Base-by-base conservation (phyloP, 2,113 vertebrate species). In the Planiliza haematocheilus region DNA sequence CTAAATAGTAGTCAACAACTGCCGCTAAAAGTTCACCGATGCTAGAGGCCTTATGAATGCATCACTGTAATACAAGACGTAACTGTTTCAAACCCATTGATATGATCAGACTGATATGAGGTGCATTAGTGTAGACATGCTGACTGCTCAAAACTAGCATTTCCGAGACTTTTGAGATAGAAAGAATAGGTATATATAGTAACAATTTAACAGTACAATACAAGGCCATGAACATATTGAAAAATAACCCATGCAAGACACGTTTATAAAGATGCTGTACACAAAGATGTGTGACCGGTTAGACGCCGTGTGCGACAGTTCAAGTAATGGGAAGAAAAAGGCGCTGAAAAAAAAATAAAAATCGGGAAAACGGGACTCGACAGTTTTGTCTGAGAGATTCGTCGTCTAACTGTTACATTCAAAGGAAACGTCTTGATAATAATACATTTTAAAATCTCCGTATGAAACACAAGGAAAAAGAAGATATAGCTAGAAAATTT, bases 221-320 rank as follows among this genome's bases (percentile, higher is more conserved):
- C 90, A 87, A 91, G 85, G 89, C 81, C 79, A 75, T 89, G 86
- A 62, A 88, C 86, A 81, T 77, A 80, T 48, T 48, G 75, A 68
- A 85, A 88, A 86, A 63, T 39, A 82, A 87, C 38, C 51, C 86
- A 91, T 88, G 86, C 82, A 88, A 84, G 80, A 90, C 85, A 81
- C 81, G 60, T 70, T 86, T 83, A 80, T 75, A 88, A 86, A 85
- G 80, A 85, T 85, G 84, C 73, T 83, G 70, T 74, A 88, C 74
- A 84, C 53, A 81, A 84, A 88, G 57, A 49, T 72, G 81, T 81
- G 78, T 57, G 73, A 78, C 78, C 51, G 58, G 16, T 76, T 72
- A 64, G 78, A 88, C 68, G 72, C 38, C 56, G 66, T 57, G 38
- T 79, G 67, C 66, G 48, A 88, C 72, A 61, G 74, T 89, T 89